Evolutionary conservation across 2,113 vertebrate genomes (phyloP).

Genomic region (Barbus barbus): DNA sequence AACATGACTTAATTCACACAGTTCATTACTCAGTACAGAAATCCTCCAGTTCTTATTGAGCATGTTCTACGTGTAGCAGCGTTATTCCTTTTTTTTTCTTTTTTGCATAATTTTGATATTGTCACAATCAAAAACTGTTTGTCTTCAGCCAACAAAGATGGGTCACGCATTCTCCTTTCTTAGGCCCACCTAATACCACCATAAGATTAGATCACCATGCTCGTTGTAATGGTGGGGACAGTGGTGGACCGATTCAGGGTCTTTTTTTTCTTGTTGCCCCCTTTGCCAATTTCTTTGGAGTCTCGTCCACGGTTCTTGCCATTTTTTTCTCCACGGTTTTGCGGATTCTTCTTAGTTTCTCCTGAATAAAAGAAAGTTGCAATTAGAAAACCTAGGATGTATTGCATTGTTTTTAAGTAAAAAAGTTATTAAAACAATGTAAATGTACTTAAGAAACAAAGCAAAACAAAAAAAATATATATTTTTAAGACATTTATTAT

Average conservation of each 20-base stretch:
- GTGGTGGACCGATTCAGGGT: slow-evolving; percentile 74
- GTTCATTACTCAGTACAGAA: slow-evolving; percentile 62
- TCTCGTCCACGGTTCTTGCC: slow-evolving; percentile 74
- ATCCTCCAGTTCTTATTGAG: slow-evolving; percentile 69
- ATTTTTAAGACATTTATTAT: no score
- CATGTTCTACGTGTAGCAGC: slow-evolving; percentile 75
- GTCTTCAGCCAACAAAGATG: slow-evolving; percentile 45
- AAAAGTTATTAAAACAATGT: not conserved
- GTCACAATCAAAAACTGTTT: slow-evolving; percentile 21
- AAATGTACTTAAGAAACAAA: not conserved
- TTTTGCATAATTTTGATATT: slow-evolving; percentile 50
- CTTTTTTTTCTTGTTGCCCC: slow-evolving; percentile 78
- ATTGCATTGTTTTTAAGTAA: not conserved
- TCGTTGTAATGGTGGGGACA: slow-evolving; percentile 67
- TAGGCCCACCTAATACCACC: not conserved
- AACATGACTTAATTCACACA: slow-evolving; percentile 12
- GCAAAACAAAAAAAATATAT: not conserved
- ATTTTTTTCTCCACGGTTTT: slow-evolving; percentile 61
- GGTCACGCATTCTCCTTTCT: not conserved
- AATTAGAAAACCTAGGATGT: not conserved
- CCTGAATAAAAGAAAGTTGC: slow-evolving; percentile 58
- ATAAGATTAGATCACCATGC: slow-evolving; percentile 77
- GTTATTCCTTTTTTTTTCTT: slow-evolving; percentile 56
- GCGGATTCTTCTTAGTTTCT: slow-evolving; percentile 72
- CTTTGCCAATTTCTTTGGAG: slow-evolving; percentile 72